Conservation (phyloP, 2,797 vertebrate genomes). For the Euthynnus affinis region DNA sequence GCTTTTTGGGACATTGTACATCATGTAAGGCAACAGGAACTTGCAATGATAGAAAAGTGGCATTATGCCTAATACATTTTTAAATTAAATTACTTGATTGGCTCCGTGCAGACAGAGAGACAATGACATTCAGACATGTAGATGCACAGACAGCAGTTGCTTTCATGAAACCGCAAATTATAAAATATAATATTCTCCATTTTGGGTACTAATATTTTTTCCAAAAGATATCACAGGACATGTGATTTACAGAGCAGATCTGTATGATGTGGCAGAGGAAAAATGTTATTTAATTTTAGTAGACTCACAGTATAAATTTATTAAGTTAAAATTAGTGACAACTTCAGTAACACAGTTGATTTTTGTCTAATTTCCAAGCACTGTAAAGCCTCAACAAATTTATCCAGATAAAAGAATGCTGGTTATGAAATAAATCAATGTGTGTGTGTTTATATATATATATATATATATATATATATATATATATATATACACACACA, state of each 20-base stretch:
- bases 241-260: neutral
- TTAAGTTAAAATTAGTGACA: neutral
- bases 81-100: constrained; percentile 4
- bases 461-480: neutral
- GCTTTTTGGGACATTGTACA: no score
- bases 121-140: neutral
- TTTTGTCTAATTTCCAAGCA: neutral
- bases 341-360: neutral
- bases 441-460: no score
- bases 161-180: no score
- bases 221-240: neutral
- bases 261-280: no score
- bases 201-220: neutral
- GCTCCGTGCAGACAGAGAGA: neutral
- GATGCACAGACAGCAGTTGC: neutral
- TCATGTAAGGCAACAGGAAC: no score
- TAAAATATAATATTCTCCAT: no score
- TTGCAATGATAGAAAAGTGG: neutral
- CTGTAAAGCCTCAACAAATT: neutral
- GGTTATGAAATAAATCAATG: constrained; percentile 3
- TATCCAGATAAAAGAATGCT: neutral
- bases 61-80: constrained; percentile 11
- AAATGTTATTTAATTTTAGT: neutral
- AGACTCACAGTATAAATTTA: neutral
- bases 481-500: constrained; percentile 2